Evolutionary conservation across 2,797 vertebrate species (phyloP).

Genomic region (Onychomys torridus): DNA sequence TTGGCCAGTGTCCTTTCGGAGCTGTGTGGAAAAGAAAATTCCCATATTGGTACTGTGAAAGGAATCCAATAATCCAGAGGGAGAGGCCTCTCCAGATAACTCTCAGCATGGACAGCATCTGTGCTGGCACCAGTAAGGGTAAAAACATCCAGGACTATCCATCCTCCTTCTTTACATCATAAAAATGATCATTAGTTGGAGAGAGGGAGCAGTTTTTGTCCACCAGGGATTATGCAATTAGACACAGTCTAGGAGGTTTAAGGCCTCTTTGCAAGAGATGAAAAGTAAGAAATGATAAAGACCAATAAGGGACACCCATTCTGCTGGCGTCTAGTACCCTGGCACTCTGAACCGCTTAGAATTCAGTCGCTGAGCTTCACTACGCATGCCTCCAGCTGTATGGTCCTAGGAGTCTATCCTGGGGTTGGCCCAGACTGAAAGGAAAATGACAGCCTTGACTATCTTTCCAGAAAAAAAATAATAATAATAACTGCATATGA

Average conservation of each 20-base stretch:
- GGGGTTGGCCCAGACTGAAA: background rate
- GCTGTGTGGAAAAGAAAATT: background rate
- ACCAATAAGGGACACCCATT: background rate
- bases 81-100: slow-evolving; percentile 21
- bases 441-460: background rate
- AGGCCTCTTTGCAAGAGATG: slow-evolving; percentile 22
- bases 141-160: background rate
- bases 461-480: background rate
- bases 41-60: background rate
- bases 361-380: background rate
- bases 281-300: slow-evolving; percentile 41
- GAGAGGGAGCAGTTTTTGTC: slow-evolving; percentile 16
- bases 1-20: background rate
- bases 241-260: slow-evolving; percentile 65
- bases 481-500: background rate
- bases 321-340: background rate
- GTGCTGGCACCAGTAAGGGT: background rate
- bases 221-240: slow-evolving; percentile 64
- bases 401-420: rapidly evolving
- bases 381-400: background rate
- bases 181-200: slow-evolving; percentile 39
- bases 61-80: background rate
- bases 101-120: slow-evolving; percentile 17
- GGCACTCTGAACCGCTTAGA: background rate
- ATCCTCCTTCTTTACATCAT: slow-evolving; percentile 48